A percentile compares a stretch with the other conserved stretches of the same genome.
Evolutionary conservation across 2,888 invertebrate species (phyloP).

Genomic region (Oxystoma pomonae): DNA sequence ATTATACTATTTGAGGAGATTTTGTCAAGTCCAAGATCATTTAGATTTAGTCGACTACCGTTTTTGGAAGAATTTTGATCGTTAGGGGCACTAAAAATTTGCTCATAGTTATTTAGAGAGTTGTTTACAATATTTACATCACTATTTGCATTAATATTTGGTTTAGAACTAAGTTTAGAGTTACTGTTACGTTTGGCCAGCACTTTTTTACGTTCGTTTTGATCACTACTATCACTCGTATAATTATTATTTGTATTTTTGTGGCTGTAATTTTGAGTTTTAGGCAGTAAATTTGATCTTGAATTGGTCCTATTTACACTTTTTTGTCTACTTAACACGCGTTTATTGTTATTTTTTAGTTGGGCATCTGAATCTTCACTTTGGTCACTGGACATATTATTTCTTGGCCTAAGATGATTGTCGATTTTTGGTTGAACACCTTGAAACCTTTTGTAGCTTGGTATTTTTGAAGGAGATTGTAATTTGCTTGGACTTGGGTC

Average conservation of each 20-base stretch:
- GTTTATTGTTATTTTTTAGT: slow-evolving; percentile 14
- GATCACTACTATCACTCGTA: slow-evolving; percentile 31
- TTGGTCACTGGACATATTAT: slow-evolving; percentile 42
- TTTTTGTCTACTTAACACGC: slow-evolving; percentile 29
- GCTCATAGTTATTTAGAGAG: neutral
- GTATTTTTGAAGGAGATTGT: slow-evolving; percentile 37
- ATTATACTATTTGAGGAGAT: slow-evolving; percentile 35
- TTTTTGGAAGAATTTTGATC: neutral
- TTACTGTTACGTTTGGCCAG: neutral
- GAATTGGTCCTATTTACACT: slow-evolving; percentile 33
- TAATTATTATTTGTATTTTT: slow-evolving; percentile 17
- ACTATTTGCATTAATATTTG: neutral
- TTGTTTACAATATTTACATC: neutral
- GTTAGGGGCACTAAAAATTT: neutral
- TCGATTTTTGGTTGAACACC: slow-evolving; percentile 46
- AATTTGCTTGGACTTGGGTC: slow-evolving; percentile 40
- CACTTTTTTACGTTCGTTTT: neutral
- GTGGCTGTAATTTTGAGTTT: slow-evolving; percentile 22
- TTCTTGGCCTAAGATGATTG: slow-evolving; percentile 41
- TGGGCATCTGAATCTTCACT: slow-evolving; percentile 31
- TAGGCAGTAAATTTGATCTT: slow-evolving; percentile 27
- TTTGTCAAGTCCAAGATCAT: neutral
- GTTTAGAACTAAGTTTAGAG: neutral
- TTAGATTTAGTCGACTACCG: neutral
- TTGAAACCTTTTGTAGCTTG: slow-evolving; percentile 36